A percentile compares a stretch with the other conserved stretches of the same genome.
phyloP scores from a whole-genome alignment of 2,888 invertebrate species.

The Stenodera caucasica region DNA sequence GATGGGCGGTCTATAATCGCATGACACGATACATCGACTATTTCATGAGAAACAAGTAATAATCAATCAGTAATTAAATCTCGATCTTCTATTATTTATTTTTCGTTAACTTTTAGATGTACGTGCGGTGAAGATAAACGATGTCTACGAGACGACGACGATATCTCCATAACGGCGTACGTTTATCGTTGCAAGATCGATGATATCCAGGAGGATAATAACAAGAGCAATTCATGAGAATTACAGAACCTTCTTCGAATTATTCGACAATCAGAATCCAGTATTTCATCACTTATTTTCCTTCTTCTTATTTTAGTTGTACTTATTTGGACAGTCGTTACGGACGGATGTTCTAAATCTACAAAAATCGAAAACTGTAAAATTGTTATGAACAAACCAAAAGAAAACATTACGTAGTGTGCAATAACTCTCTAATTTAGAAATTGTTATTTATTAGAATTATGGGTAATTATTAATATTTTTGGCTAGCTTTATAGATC shows the following conservation, averaged over 20 bases:
- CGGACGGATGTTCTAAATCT: background rate
- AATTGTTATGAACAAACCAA: background rate
- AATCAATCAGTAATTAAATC: no score
- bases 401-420: background rate
- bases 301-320: background rate
- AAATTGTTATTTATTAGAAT: background rate
- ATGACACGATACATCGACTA: slow-evolving; percentile 57
- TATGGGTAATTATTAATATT: background rate
- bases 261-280: slow-evolving; percentile 14
- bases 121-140: slow-evolving; percentile 55
- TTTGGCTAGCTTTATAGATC: no score
- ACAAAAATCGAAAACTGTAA: background rate
- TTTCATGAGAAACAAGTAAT: slow-evolving; percentile 65
- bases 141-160: slow-evolving; percentile 61
- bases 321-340: background rate
- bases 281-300: slow-evolving; percentile 10
- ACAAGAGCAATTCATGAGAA: slow-evolving; percentile 18
- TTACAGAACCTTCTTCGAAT: background rate
- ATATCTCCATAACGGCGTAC: slow-evolving; percentile 62
- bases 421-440: background rate
- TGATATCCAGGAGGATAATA: slow-evolving; percentile 15
- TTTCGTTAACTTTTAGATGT: slow-evolving; percentile 55
- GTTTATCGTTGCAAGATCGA: slow-evolving; percentile 60
- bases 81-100: slow-evolving; percentile 3
- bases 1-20: slow-evolving; percentile 64